Evolutionary conservation across 2,797 vertebrate species (phyloP), one percentile per base, ranked within the genome.

Genomic region (Stomatorhinus walkeri): DNA sequence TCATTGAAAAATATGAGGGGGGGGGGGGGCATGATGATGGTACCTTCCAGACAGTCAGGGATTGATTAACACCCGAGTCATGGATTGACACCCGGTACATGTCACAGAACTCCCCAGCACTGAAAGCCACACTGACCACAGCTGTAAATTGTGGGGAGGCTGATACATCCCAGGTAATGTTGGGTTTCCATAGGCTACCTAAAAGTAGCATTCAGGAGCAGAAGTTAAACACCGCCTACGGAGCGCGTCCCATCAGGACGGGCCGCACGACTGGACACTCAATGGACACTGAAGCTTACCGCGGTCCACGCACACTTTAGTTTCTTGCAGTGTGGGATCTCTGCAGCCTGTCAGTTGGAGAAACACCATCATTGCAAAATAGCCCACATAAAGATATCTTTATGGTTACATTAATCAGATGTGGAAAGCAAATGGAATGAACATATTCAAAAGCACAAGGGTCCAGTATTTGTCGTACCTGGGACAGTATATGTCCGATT

Each of bases 101-200:
- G 72, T 96, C 93, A 87, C 95, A 95, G 90, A 94, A 94, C 6
- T 46, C 51, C 22, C 91, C 89, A 16, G 92, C 22, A 32, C 93
- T 9, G 92, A 96, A 96, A 7, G n/a, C 36, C 87, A 95, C 87
- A 3, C 95, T 59, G 87, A 91, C 36, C 22, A 12, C 61, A 64
- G 72, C 22, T 9, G 86, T 52, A 9, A 79, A 79, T 7, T 88
- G 28, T 7, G 10, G 32, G 51, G 90, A 87, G 9, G 89, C 32
- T 32, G 68, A 90, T 28, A 92, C 59, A 46, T 19, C 0, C 81
- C 87, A 5, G 0, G 49, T 88, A 59, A 94, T 89, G 5, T 76
- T 16, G 48, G 90, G 93, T 85, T 92, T 32, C 95, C 95, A 96
- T 0, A 92, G 87, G 90, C 93, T 94, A 0, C 94, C 95, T 96